Conservation (phyloP, 2,888 invertebrate genomes). For the Tipula confusa region DNA sequence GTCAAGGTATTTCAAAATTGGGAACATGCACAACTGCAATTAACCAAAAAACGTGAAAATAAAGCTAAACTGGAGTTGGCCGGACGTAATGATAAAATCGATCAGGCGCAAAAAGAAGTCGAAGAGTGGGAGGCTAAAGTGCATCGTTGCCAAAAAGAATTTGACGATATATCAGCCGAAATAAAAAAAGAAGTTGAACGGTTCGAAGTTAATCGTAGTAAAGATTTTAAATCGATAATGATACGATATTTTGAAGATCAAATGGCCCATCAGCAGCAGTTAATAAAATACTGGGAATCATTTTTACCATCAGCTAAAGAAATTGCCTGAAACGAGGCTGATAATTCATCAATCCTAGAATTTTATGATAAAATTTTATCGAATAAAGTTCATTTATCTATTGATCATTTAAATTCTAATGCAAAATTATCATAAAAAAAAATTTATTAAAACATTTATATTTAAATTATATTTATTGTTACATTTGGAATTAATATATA, state of each 20-base stretch:
- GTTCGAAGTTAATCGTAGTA: constrained; percentile 81
- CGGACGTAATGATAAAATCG: constrained; percentile 83
- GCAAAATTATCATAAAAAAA: constrained; percentile 32
- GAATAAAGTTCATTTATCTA: constrained; percentile 30
- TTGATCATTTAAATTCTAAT: constrained; percentile 5
- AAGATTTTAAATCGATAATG: constrained; percentile 86
- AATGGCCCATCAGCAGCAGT: constrained; percentile 90
- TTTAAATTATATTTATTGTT: constrained; percentile 20
- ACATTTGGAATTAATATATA: background rate
- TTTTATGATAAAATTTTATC: constrained; percentile 28
- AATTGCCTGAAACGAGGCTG: constrained; percentile 63
- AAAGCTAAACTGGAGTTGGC: constrained; percentile 89
- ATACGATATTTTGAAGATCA: constrained; percentile 90
- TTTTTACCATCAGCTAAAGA: constrained; percentile 94
- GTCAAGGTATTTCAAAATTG: constrained; percentile 86
- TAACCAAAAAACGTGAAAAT: constrained; percentile 90
- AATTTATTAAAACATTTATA: background rate
- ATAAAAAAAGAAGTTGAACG: constrained; percentile 91
- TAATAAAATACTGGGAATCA: constrained; percentile 92
- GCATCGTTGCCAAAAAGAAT: constrained; percentile 93
- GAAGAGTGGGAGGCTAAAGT: constrained; percentile 96
- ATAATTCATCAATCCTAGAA: background rate
- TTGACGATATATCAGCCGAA: constrained; percentile 89
- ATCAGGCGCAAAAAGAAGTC: constrained; percentile 85
- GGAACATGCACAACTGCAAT: constrained; percentile 93